Percentiles rank a stretch among this genome's conserved stretches.
Conservation (phyloP, 2,113 vertebrate genomes). For the Tachysurus fulvidraco region DNA sequence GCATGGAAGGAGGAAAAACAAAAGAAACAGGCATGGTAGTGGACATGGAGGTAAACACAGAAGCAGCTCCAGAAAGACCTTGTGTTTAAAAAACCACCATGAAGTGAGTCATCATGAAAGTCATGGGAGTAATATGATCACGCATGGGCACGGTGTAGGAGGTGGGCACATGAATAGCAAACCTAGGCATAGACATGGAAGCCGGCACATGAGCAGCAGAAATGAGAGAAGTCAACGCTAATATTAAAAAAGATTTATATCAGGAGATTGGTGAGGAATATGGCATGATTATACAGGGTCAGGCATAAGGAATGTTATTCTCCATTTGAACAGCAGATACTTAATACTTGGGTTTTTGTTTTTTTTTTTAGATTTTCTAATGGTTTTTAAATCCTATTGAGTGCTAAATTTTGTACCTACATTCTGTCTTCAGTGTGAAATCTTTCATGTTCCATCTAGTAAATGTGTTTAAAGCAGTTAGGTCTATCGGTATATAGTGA, state of each 20-base stretch:
- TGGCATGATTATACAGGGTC: not conserved
- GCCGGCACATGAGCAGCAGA: conserved; percentile 1
- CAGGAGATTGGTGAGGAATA: not conserved
- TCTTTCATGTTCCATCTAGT: not conserved
- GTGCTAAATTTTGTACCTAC: not conserved
- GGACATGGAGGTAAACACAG: conserved; percentile 9
- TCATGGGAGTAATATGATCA: not conserved
- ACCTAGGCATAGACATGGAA: conserved; percentile 20
- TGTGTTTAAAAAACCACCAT: not conserved
- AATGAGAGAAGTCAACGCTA: not conserved
- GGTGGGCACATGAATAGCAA: not conserved
- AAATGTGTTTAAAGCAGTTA: not conserved
- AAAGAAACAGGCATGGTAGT: conserved; percentile 1
- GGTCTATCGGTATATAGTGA: too few species aligned
- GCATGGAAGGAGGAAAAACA: not conserved
- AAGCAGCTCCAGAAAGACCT: conserved; percentile 13
- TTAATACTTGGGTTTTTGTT: not conserved
- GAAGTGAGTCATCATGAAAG: conserved; percentile 12
- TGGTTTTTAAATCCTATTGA: not conserved
- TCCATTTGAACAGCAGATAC: not conserved
- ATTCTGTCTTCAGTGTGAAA: not conserved
- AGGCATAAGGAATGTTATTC: not conserved
- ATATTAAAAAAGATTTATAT: not conserved
- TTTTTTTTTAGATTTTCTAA: too few species aligned
- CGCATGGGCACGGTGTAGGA: conserved; percentile 22